phyloP scores from a whole-genome alignment of 2,113 vertebrate genomes.

The Mobula birostris region DNA sequence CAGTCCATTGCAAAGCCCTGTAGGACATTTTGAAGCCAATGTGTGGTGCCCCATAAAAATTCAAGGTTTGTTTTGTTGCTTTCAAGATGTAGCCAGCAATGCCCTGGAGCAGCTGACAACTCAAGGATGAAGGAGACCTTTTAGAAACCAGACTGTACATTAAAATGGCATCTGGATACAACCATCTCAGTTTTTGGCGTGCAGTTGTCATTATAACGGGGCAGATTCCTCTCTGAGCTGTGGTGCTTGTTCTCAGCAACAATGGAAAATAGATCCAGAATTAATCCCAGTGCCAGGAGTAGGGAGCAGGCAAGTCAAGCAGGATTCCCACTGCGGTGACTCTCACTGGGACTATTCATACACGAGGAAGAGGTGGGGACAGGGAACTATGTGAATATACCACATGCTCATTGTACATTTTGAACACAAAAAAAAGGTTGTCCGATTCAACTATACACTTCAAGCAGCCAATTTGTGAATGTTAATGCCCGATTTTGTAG shows the following conservation, averaged over 20 bases:
- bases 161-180: not conserved
- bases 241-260: not conserved
- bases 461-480: not conserved
- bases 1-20: not conserved
- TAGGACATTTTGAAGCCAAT: not conserved
- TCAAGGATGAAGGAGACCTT: not conserved
- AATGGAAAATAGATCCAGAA: not conserved
- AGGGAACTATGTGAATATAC: not conserved
- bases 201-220: not conserved
- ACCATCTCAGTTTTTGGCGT: not conserved
- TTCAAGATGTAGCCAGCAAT: not conserved
- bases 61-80: not conserved
- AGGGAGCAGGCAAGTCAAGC: not conserved
- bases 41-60: not conserved
- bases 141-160: not conserved
- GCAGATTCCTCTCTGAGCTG: not conserved
- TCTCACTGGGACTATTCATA: not conserved
- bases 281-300: not conserved
- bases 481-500: not conserved
- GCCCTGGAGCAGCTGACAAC: not conserved
- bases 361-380: not conserved
- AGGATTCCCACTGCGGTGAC: not conserved
- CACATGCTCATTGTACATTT: not conserved
- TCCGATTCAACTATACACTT: not conserved
- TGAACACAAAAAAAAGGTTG: not conserved